Evolutionary conservation across 2,888 invertebrate species (phyloP).

Genomic region (Drosophila parthenogenetica): DNA sequence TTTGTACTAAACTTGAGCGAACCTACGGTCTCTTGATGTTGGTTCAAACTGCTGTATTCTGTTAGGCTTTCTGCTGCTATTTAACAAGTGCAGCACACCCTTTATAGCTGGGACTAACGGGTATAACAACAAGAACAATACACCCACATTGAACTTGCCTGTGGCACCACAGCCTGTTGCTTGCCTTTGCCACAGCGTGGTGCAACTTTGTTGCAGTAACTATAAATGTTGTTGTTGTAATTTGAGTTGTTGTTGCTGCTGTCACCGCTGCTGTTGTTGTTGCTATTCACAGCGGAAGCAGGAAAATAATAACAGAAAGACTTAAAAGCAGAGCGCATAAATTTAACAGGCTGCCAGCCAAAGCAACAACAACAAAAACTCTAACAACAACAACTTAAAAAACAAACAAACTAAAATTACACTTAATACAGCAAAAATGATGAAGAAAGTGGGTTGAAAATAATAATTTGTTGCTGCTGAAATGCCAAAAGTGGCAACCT

Average conservation of each 20-base stretch:
- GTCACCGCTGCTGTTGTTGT: constrained; percentile 40
- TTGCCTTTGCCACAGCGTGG: constrained; percentile 64
- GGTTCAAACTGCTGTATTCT: no score
- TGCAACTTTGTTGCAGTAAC: constrained; percentile 62
- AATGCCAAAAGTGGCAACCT: constrained; percentile 27
- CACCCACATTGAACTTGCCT: constrained; percentile 60
- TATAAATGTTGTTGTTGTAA: background rate
- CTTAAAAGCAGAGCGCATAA: constrained; percentile 67
- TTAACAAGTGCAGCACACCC: background rate
- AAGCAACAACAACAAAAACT: constrained; percentile 34
- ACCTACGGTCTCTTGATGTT: no score
- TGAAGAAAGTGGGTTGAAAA: constrained; percentile 54
- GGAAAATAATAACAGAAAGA: constrained; percentile 69
- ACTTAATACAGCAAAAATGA: constrained; percentile 32
- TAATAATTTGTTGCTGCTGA: constrained; percentile 56
- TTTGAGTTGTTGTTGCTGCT: constrained; percentile 23
- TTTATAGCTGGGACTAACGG: background rate
- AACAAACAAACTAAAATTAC: constrained; percentile 55
- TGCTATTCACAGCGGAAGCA: constrained; percentile 71
- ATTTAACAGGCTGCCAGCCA: constrained; percentile 50
- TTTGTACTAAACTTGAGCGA: no score
- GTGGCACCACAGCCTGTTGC: constrained; percentile 73
- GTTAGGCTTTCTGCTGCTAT: background rate
- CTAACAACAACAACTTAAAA: constrained; percentile 13
- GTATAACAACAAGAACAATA: constrained; percentile 14